Base-by-base conservation (phyloP, 1,140 invertebrate species). In the Hyphantria cunea region DNA sequence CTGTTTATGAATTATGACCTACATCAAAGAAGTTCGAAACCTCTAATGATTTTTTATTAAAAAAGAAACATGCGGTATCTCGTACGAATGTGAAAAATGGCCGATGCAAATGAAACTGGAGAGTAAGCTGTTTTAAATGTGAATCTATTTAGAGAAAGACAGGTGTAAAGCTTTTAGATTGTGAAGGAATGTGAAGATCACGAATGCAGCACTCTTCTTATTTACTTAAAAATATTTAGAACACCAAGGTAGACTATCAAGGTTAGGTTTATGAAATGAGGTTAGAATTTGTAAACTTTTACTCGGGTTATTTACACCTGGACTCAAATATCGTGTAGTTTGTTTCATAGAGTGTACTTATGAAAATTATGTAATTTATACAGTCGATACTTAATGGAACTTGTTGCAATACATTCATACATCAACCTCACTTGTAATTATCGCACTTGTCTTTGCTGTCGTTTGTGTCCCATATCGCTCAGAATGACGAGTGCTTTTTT, bases 81-180 rank as follows among this genome's bases (percentile, higher is more conserved):
- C 17, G 17, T 25, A 37, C 8, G 34, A 37, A 37, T 25, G 1
- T 25, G 17, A 25, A 37, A 37, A 12, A 17, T 9, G 39, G 12
- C n/a, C 8, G 17, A 42, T 44, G 25, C 11, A 7, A 54, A 54
- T n/a, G 55, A 58, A 51, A 37, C 14, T 8, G 33, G 8, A 32
- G 15, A 33, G 33, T 48, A 39, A 1, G 17, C 17, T 25, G 17
- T 5, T 58, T 58, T 58, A 39, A 37, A 48, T 1, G 54, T 39
- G 17, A 25, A 48, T 58, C 55, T 58, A 58, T 58, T 58, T 48
- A 11, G 6, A 49, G 34, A 8, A 6, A 15, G 49, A 58, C 63
- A 65, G 63, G 63, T 65, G 63, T 64, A 13, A 49, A 50, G 15
- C 9, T 42, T 64, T 48, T 54, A 33, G 13, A 50, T 47, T 31